These are phyloP conservation scores for Opisthograptis luteolata DNA, from an alignment of 2,888 invertebrate genomes.

Conservation along the genomic window DNA sequence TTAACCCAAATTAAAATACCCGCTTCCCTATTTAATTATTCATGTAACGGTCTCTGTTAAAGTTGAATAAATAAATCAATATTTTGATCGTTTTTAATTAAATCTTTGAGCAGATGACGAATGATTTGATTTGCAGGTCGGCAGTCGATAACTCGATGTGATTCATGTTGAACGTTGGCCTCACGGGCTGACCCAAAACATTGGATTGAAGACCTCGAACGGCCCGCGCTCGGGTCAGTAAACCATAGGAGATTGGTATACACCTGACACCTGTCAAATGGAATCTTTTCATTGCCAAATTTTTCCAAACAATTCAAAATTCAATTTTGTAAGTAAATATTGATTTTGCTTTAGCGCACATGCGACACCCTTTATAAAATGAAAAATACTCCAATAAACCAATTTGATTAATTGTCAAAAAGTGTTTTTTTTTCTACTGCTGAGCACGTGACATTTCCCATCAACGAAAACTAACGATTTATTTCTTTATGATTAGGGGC, in stretches of 20 bases:
- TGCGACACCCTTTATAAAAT: no score
- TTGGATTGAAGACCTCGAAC: slow-evolving; percentile 18
- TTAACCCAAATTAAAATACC: neutral
- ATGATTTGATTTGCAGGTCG: slow-evolving; percentile 1
- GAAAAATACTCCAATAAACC: no score
- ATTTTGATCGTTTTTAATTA: slow-evolving; percentile 2
- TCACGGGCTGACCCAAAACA: slow-evolving; percentile 28
- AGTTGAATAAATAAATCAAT: neutral
- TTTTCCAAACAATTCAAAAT: neutral
- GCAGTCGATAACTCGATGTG: neutral
- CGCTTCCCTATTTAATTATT: neutral
- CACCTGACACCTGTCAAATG: slow-evolving; percentile 9
- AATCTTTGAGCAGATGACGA: neutral
- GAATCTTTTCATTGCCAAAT: no score
- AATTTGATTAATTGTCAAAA: no score
- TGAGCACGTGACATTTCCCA: no score
- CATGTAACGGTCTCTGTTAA: slow-evolving; percentile 7
- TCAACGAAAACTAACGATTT: no score
- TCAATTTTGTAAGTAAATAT: no score
- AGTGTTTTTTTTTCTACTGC: no score
- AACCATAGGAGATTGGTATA: slow-evolving; percentile 18
- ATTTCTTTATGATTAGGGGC: no score
- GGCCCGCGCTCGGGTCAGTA: slow-evolving; percentile 28
- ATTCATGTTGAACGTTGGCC: slow-evolving; percentile 14
- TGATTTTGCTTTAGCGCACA: no score